phyloP scores from a whole-genome alignment of 1,140 invertebrate genomes.

The Tachypleus tridentatus region DNA sequence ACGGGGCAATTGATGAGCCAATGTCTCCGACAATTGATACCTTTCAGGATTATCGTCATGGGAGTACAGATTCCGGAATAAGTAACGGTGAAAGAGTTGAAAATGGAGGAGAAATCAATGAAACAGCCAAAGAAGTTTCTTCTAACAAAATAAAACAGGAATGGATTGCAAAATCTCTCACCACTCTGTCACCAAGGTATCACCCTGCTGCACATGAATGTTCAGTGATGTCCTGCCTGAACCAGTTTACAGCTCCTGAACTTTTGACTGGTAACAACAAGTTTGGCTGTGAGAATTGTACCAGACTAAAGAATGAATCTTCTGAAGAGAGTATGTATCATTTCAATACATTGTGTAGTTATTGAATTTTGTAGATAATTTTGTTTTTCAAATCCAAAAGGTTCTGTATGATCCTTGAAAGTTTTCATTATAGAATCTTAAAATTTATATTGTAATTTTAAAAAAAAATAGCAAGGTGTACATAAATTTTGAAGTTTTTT shows the following conservation, averaged over 20 bases:
- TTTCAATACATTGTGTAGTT: no score
- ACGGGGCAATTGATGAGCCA: slow-evolving; percentile 1
- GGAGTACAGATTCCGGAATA: slow-evolving; percentile 2
- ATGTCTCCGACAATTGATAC: no score
- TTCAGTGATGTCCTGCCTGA: slow-evolving; percentile 67
- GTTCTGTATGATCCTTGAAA: no score
- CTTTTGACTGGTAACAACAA: slow-evolving; percentile 80
- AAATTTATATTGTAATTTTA: no score
- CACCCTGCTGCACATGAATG: slow-evolving; percentile 57
- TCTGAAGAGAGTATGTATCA: slow-evolving; percentile 1
- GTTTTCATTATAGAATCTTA: no score
- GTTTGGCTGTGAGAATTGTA: slow-evolving; percentile 82
- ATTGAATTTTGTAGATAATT: no score
- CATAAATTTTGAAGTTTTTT: no score
- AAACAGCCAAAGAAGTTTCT: no score
- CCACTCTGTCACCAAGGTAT: slow-evolving; percentile 41
- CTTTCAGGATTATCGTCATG: not conserved
- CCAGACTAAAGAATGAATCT: slow-evolving; percentile 44
- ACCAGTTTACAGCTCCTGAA: slow-evolving; percentile 80
- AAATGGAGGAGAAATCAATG: not conserved
- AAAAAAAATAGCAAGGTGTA: no score
- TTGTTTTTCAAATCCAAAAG: no score
- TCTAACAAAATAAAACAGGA: slow-evolving; percentile 21
- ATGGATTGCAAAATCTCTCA: slow-evolving; percentile 25
- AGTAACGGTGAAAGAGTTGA: not conserved